Percentiles rank a stretch among this genome's conserved stretches.
These are phyloP conservation scores for Ceratothoa steindachneri DNA, from an alignment of 2,888 invertebrate species.

Conservation along the genomic window DNA sequence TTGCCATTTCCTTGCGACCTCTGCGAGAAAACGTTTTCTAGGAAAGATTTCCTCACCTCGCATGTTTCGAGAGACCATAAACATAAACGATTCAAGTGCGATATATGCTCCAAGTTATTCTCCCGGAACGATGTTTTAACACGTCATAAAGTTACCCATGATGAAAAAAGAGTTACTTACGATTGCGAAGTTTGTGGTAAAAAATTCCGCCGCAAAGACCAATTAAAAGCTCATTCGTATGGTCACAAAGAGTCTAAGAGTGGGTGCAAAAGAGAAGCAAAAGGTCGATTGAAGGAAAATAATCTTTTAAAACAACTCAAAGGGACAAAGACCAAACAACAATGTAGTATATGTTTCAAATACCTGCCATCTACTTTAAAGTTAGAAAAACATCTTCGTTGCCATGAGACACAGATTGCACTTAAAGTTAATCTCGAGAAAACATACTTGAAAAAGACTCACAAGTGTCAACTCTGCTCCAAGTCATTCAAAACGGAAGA, in stretches of 20 bases:
- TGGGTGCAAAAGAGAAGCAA: slow-evolving; percentile 21
- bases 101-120: slow-evolving; percentile 40
- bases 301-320: slow-evolving; percentile 35
- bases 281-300: slow-evolving; percentile 19
- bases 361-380: slow-evolving; percentile 34
- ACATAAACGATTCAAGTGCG: slow-evolving; percentile 42
- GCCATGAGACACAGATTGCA: slow-evolving; percentile 26
- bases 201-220: slow-evolving; percentile 38
- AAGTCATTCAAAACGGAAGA: slow-evolving; percentile 30
- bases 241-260: background rate
- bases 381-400: slow-evolving; percentile 33
- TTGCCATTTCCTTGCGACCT: slow-evolving; percentile 34
- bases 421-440: background rate
- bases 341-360: slow-evolving; percentile 39
- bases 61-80: slow-evolving; percentile 42
- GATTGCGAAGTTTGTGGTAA: slow-evolving; percentile 38
- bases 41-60: slow-evolving; percentile 33
- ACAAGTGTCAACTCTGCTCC: slow-evolving; percentile 37
- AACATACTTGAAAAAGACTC: slow-evolving; percentile 5
- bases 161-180: slow-evolving; percentile 29
- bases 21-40: slow-evolving; percentile 37
- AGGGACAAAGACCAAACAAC: slow-evolving; percentile 33
- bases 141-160: slow-evolving; percentile 34
- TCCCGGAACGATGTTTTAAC: slow-evolving; percentile 41
- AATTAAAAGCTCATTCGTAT: slow-evolving; percentile 30